phyloP scores from a whole-genome alignment of 92 coral and sea anemone genomes.

The Parazoanthus swiftii region DNA sequence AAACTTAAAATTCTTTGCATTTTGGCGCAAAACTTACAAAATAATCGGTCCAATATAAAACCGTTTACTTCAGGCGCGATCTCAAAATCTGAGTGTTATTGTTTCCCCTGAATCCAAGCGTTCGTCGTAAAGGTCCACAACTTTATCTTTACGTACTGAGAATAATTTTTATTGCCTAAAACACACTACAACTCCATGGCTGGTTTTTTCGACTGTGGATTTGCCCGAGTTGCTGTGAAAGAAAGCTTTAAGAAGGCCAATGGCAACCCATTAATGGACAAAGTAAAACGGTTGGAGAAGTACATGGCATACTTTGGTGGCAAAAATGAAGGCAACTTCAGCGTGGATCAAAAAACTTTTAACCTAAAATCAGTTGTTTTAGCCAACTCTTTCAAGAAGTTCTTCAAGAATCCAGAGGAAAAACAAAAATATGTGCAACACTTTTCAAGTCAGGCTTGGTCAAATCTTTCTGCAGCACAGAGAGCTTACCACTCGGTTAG shows the following conservation, averaged over 20 bases:
- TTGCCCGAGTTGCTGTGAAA: constrained; percentile 36
- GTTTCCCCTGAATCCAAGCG: not conserved
- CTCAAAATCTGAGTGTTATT: not conserved
- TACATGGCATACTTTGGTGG: constrained; percentile 23
- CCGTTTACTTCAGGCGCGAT: constrained; percentile 15
- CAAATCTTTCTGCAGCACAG: constrained; percentile 22
- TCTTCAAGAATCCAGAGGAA: constrained; percentile 8
- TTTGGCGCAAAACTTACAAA: constrained; percentile 27
- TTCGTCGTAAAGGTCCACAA: not conserved
- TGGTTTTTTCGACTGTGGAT: constrained; percentile 27
- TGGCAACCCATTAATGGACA: constrained; percentile 29
- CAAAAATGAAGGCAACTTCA: constrained; percentile 36
- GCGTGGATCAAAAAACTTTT: constrained; percentile 20
- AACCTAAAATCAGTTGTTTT: constrained; percentile 12
- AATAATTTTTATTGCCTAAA: not conserved
- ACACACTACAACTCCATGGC: not conserved
- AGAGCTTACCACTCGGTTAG: constrained; percentile 23
- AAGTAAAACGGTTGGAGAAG: constrained; percentile 13
- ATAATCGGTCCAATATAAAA: not conserved
- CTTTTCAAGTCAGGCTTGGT: constrained; percentile 34
- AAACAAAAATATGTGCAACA: constrained; percentile 7
- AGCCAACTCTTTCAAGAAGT: constrained; percentile 17
- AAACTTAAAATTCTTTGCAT: constrained; percentile 22
- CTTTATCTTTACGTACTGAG: not conserved
- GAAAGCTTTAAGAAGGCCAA: constrained; percentile 3